Percentiles rank a stretch among this genome's conserved stretches.
These are phyloP conservation scores for Nothobranchius furzeri DNA, from an alignment of 2,113 vertebrate genomes.

Conservation along the genomic window DNA sequence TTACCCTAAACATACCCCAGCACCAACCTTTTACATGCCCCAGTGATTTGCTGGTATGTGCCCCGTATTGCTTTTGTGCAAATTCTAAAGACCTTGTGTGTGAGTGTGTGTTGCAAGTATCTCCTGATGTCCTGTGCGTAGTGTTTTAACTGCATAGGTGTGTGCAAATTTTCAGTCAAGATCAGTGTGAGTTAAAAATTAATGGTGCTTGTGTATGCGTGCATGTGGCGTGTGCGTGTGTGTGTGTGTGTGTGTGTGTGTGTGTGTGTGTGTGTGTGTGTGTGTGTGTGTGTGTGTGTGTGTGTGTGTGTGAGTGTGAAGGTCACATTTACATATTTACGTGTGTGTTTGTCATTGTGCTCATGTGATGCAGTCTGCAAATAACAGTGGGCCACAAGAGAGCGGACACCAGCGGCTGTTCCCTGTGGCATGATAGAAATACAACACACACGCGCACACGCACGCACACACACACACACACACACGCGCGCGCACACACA, in stretches of 20 bases:
- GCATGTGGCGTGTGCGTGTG: background rate
- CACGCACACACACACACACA: conserved; percentile 43
- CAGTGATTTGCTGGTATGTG: no score
- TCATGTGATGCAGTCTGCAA: conserved; percentile 65
- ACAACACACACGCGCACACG: conserved; percentile 43
- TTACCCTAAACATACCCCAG: no score
- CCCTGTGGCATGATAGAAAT: conserved; percentile 58
- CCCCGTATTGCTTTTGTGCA: no score
- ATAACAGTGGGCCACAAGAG: conserved; percentile 60
- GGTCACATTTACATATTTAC: conserved; percentile 24
- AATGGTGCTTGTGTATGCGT: background rate
- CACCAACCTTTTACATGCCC: no score
- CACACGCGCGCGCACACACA: conserved; percentile 40
- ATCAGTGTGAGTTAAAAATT: background rate
- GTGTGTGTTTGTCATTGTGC: conserved; percentile 38
- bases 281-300: no score
- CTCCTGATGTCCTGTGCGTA: conserved; percentile 25
- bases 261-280: background rate
- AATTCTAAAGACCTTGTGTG: no score
- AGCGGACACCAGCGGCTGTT: conserved; percentile 39
- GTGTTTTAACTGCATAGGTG: conserved; percentile 24
- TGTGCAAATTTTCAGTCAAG: conserved; percentile 24
- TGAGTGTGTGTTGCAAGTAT: no score
- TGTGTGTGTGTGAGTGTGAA: conserved; percentile 36
- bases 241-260: conserved; percentile 20